Evolutionary conservation across 2,888 invertebrate genomes (phyloP), one percentile per base, ranked within the genome.

Genomic region (Clepsis dumicolana): DNA sequence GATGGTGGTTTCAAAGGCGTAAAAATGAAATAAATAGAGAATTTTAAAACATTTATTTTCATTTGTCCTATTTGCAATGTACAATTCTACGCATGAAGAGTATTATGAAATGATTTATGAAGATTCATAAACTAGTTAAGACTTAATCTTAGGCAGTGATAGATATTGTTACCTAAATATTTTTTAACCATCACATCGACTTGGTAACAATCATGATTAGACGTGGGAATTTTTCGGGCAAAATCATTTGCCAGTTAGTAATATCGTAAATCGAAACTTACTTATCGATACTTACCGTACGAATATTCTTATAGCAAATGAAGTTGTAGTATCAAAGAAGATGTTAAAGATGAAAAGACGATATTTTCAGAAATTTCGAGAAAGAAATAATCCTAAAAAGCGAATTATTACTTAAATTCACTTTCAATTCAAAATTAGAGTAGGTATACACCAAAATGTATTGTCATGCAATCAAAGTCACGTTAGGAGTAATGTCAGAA

Each of bases 41-140:
- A 70, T 65, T 74, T 78, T 80, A 53, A 64, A 64, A 24, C 52
- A 68, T 81, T 80, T 76, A 70, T 75, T 80, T 78, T 81, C 75
- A 79, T 87, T 91, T 84, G 87, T 91, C 89, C 89, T 91, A 84
- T 89, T 88, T 86, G 88, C 91, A 90, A 92, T 93, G 86, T 92
- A 93, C 92, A 92, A 81, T 84, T 83, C 77, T 77, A 91, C 91
- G 90, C 91, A 77, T 83, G 80, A 80, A 83, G 84, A 90, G 86
- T 88, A 88, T 88, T 90, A 87, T 76, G 82, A 82, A 75, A 80
- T 79, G 78, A 82, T 80, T 79, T 84, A 84, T 79, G 80, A 78
- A 77, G 75, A 74, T 75, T 77, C 79, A 79, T 81, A 82, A 85
- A 78, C 84, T 87, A 88, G 74, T 71, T 75, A 81, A 79, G 80